These are phyloP conservation scores for Oasisia sp. DNA, from an alignment of 2,888 invertebrate genomes.

Conservation along the genomic window DNA sequence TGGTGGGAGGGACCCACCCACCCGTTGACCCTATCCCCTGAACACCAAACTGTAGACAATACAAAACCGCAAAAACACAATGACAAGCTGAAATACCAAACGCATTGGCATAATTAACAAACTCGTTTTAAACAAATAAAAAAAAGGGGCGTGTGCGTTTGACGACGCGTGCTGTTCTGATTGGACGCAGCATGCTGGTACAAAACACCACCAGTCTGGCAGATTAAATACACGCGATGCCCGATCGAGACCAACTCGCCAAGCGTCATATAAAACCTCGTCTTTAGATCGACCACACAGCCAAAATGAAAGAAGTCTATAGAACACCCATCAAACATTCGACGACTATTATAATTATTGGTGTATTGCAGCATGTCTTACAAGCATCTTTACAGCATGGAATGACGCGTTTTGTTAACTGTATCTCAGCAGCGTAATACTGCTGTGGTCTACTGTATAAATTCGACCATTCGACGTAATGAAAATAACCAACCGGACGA, in stretches of 20 bases:
- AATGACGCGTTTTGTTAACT: neutral
- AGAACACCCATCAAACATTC: neutral
- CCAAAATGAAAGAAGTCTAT: neutral
- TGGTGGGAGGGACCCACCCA: neutral
- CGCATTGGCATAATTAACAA: neutral
- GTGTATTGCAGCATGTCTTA: neutral
- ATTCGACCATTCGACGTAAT: neutral
- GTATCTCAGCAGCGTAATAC: neutral
- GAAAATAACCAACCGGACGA: neutral
- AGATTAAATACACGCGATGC: neutral
- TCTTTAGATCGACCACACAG: neutral
- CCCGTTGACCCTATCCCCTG: neutral
- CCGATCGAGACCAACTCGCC: neutral
- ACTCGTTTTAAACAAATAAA: slow-evolving; percentile 10
- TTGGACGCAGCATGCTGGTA: neutral
- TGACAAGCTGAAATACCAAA: slow-evolving; percentile 13
- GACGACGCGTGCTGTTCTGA: neutral
- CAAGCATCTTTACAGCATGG: neutral
- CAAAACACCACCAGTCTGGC: neutral
- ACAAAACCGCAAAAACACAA: neutral
- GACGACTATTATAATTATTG: neutral
- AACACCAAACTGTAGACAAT: neutral
- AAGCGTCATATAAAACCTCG: neutral
- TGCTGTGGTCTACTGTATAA: neutral
- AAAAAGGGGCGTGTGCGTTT: neutral